Conservation (phyloP, 2,113 vertebrate species). For the rabbit (Oryctolagus cuniculus) region mOryCun1.1 NC_091443.1:69078501-69079000, state of each 20-base stretch:
- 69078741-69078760: slow-evolving; percentile 24
- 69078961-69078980: neutral
- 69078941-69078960: neutral
- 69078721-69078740: slow-evolving; percentile 10
- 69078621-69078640: slow-evolving; percentile 12
- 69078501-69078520: neutral
- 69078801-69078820: neutral
- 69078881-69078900: neutral
- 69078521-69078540: neutral
- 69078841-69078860: neutral
- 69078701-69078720: neutral
- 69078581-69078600: slow-evolving; percentile 15
- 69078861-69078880: neutral
- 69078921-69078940: neutral
- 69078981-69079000: neutral
- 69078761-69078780: neutral
- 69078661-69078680: neutral
- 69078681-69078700: slow-evolving; percentile 27
- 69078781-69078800: neutral
- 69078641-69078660: neutral
- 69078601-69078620: slow-evolving; percentile 27
- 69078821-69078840: neutral
- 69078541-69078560: neutral
- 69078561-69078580: neutral
- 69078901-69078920: neutral